These are phyloP conservation scores for chimpanzee (Pan troglodytes) DNA, from an alignment of 2,113 vertebrate genomes.

Conservation along the genomic window NHGRI_mPanTro3-v2.1_pri NC_072419.2:50369001-50369500, in stretches of 20 bases:
- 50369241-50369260: neutral
- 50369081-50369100: neutral
- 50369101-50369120: neutral
- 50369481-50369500: neutral
- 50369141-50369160: neutral
- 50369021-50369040: neutral
- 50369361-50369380: neutral
- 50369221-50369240: neutral
- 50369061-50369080: neutral
- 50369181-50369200: neutral
- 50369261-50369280: neutral
- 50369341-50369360: neutral
- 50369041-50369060: neutral
- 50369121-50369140: neutral
- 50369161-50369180: neutral
- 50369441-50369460: neutral
- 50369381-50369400: neutral
- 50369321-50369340: neutral
- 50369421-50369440: neutral
- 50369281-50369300: neutral
- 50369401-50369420: too few species aligned
- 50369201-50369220: neutral
- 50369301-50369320: neutral
- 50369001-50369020: neutral
- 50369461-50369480: neutral